Evolutionary conservation across 2,888 invertebrate genomes (phyloP), one percentile per base, ranked within the genome.

Genomic region (Xestoiulus laeticollis): DNA sequence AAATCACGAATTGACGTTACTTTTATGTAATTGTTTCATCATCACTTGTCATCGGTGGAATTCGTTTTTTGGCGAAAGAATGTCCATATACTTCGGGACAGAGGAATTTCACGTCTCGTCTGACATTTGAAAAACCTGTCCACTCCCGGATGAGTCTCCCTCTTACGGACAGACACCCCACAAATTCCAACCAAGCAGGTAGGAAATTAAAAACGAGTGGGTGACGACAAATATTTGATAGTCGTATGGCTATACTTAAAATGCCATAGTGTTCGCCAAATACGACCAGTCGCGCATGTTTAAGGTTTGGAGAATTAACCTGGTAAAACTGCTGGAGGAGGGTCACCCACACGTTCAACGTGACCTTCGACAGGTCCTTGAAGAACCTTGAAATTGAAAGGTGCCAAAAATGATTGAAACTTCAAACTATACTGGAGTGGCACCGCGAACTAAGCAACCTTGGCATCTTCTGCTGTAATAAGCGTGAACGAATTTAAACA

Each of bases 21-120:
- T 30, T 78, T 78, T 78, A 30, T 78, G 78, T 78, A 78, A 78
- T 78, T 78, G 78, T 78, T 78, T 78, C 78, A 78, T 78, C 78
- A 78, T 4, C 78, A 26, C 30, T 14, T 78, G 78, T 78, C 78
- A 30, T 78, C 78, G 78, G 30, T 14, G 59, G 59, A 59, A 59
- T 53, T 53, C 53, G 53, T n/a, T n/a, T 53, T n/a, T 16, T 0
- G 53, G 10, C 30, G 78, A 78, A 78, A 78, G 78, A 78, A 78
- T 78, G 30, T 26, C 78, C 78, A 38, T 30, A 78, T 30, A 26
- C 78, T 78, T 14, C 38, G 6, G 12, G 30, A 30, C 30, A 8
- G 78, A 30, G 30, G 3, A 78, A 78, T 26, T 78, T 78, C 30
- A 6, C 59, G 59, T 59, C 22, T 0, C n/a, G n/a, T 78, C 19